A percentile compares a stretch with the other conserved stretches of the same genome.
These are phyloP conservation scores for Brevimyrus niger DNA, from an alignment of 2,113 vertebrate genomes.

Conservation along the genomic window DNA sequence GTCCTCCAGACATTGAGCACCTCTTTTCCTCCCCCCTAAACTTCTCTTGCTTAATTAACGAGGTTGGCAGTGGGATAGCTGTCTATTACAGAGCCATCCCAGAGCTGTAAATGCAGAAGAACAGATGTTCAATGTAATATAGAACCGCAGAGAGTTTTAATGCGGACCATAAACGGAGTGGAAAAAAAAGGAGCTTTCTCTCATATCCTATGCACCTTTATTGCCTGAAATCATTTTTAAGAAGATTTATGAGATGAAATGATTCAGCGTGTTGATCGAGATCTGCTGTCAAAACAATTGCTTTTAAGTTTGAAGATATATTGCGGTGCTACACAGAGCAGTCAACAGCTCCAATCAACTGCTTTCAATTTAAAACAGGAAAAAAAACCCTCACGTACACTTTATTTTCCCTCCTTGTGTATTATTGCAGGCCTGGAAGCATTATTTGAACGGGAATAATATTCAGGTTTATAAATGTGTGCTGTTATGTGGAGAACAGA, in stretches of 20 bases:
- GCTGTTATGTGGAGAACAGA: background rate
- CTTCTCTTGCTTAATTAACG: background rate
- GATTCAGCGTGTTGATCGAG: constrained; percentile 54
- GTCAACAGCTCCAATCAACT: background rate
- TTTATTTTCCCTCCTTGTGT: background rate
- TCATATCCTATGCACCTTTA: background rate
- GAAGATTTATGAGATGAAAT: constrained; percentile 51
- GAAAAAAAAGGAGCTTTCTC: constrained; percentile 28
- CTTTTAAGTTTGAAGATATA: constrained; percentile 41
- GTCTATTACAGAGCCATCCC: background rate
- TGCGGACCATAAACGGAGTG: constrained; percentile 17
- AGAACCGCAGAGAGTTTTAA: background rate
- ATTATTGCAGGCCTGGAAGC: background rate
- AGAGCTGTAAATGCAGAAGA: background rate
- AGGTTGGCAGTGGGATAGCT: background rate
- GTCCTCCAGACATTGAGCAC: too few species aligned
- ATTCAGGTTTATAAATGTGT: background rate
- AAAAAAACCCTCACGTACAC: background rate
- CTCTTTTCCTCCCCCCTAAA: background rate
- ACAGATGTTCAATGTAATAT: constrained; percentile 4
- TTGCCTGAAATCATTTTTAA: constrained; percentile 18
- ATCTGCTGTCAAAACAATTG: constrained; percentile 31
- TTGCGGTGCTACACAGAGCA: constrained; percentile 25
- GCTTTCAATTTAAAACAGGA: background rate
- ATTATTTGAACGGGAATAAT: background rate